Evolutionary conservation across 2,113 vertebrate genomes (phyloP).

Genomic region (Phyllopteryx taeniolatus): DNA sequence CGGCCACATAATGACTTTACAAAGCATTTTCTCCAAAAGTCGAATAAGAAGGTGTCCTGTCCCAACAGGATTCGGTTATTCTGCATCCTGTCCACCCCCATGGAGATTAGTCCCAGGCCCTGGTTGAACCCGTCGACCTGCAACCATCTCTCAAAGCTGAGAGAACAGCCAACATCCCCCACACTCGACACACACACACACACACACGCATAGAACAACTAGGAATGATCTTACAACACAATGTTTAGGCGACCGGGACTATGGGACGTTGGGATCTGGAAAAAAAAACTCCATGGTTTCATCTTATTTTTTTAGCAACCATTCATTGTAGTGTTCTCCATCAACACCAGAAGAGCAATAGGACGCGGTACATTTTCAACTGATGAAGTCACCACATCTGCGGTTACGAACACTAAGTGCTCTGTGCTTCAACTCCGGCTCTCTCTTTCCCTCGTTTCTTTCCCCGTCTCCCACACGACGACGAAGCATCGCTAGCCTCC

Average conservation of each 20-base stretch:
- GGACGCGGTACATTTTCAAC: slow-evolving; percentile 55
- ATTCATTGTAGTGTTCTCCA: slow-evolving; percentile 34
- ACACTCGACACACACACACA: neutral
- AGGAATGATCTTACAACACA: neutral
- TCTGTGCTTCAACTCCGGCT: slow-evolving; percentile 36
- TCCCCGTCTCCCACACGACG: slow-evolving; percentile 17
- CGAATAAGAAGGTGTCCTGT: slow-evolving; percentile 49
- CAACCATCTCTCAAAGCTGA: slow-evolving; percentile 50
- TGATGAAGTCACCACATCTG: slow-evolving; percentile 71
- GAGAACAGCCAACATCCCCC: slow-evolving; percentile 27
- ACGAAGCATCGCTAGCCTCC: slow-evolving; percentile 9
- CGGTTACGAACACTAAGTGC: slow-evolving; percentile 45
- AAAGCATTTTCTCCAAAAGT: slow-evolving; percentile 33
- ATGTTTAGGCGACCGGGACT: neutral
- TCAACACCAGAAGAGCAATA: slow-evolving; percentile 32
- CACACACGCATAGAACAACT: slow-evolving; percentile 11
- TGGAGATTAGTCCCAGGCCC: slow-evolving; percentile 48
- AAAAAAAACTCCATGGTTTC: slow-evolving; percentile 7
- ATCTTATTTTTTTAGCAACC: slow-evolving; percentile 14
- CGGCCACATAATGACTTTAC: neutral
- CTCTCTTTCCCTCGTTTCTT: slow-evolving; percentile 14
- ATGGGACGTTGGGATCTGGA: neutral
- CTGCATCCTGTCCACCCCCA: slow-evolving; percentile 57
- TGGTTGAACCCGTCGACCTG: slow-evolving; percentile 52
- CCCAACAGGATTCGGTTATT: slow-evolving; percentile 57